phyloP scores from a whole-genome alignment of 2,888 invertebrate species.

The Nesidiocoris tenuis region DNA sequence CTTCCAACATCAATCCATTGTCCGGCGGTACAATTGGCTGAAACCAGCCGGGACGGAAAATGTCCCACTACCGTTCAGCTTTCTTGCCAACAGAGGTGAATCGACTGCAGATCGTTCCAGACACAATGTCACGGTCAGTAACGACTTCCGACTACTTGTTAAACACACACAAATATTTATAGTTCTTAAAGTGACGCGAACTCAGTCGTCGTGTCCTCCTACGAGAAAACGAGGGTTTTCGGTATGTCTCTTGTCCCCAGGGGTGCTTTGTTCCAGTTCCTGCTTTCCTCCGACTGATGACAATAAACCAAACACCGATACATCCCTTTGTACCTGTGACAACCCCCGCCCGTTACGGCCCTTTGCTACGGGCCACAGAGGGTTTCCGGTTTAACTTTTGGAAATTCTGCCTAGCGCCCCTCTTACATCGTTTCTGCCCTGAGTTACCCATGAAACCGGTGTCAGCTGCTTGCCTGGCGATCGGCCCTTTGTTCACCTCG shows the following conservation, averaged over 20 bases:
- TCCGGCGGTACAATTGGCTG: too few species aligned
- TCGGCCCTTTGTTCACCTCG: not conserved
- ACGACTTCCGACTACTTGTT: conserved; percentile 33
- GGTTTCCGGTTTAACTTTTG: not conserved
- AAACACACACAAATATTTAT: conserved; percentile 37
- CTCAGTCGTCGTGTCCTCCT: not conserved
- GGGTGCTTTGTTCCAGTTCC: not conserved
- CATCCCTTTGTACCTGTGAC: conserved; percentile 22
- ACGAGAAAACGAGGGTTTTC: not conserved
- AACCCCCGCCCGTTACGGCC: not conserved
- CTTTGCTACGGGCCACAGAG: not conserved
- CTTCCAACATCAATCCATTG: too few species aligned
- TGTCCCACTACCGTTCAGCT: too few species aligned
- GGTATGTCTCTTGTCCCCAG: not conserved
- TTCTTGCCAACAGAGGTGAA: not conserved
- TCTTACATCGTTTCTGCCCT: not conserved
- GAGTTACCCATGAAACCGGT: not conserved
- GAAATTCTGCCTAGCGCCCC: not conserved
- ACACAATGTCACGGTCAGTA: conserved; percentile 36
- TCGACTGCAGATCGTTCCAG: not conserved
- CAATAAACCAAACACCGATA: conserved; percentile 10
- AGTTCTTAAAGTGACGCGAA: conserved; percentile 21
- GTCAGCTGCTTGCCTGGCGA: not conserved
- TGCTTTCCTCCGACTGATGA: not conserved
- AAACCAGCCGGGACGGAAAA: not conserved